Percentiles rank a stretch among this genome's conserved stretches.
These are phyloP conservation scores for Noctuana brunneofusca DNA, from an alignment of 2,888 invertebrate species.

Conservation along the genomic window DNA sequence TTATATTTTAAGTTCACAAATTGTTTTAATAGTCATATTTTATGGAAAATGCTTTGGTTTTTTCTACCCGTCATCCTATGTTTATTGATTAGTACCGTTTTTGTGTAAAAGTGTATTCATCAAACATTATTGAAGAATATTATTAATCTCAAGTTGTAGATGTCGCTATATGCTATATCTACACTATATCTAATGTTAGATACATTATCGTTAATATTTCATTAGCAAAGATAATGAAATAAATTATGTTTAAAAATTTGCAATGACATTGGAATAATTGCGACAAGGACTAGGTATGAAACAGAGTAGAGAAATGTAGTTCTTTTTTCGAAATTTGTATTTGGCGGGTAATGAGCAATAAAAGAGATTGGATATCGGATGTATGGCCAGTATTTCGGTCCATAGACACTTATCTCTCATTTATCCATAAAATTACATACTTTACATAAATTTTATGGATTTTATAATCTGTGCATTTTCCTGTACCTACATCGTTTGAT, in stretches of 20 bases:
- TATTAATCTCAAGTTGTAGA: neutral
- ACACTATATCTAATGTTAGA: too few species aligned
- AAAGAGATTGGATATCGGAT: neutral
- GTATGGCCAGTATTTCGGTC: neutral
- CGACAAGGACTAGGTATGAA: too few species aligned
- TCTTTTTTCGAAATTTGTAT: too few species aligned
- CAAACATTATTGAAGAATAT: neutral
- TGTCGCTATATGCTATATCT: neutral
- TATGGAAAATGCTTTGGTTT: slow-evolving; percentile 10
- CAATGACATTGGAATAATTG: too few species aligned
- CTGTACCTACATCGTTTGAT: neutral
- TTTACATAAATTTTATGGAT: too few species aligned
- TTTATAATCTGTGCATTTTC: slow-evolving; percentile 1
- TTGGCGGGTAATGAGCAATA: neutral
- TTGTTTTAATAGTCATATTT: slow-evolving; percentile 26
- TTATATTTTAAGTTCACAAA: slow-evolving; percentile 31
- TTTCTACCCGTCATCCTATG: slow-evolving; percentile 19
- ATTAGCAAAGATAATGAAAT: too few species aligned
- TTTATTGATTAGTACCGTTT: slow-evolving; percentile 16
- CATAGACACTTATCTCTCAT: too few species aligned
- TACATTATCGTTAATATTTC: too few species aligned
- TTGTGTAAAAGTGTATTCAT: neutral
- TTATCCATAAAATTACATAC: too few species aligned
- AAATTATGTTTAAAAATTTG: too few species aligned
- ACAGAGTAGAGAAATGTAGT: too few species aligned